Base-by-base conservation (phyloP, 2,888 invertebrate genomes). In the Prosapia bicincta region DNA sequence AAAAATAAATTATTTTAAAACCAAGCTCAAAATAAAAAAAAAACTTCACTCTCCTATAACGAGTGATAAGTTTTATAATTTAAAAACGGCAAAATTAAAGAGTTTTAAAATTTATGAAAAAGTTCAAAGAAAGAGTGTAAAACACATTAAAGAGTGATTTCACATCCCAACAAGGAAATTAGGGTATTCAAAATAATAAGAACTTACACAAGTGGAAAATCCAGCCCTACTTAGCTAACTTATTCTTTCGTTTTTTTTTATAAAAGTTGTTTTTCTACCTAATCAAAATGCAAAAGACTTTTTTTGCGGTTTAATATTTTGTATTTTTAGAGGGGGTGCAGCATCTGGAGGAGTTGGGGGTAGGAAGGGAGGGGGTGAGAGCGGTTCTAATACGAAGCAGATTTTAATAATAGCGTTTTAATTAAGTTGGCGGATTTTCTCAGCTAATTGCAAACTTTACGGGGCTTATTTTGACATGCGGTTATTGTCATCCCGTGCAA, bases 241-340 rank as follows among this genome's bases (percentile, higher is more conserved):
- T 74, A 43, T 43, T 74, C 65, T 54, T 69, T 65, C 74, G 74
- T 74, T 65, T 69, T 74, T 66, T 24, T 28, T 68, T 69, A 76
- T 77, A 72, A 79, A 79, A 79, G 77, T 79, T 78, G 78, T 80
- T 80, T 78, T 79, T 79, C 78, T 78, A 78, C 80, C 80, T 80
- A 80, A 80, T 80, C 80, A 80, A 80, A 80, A 80, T 80, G 80
- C 80, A 78, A 80, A 80, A 80, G 74, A 79, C 79, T 78, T 79
- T 78, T 78, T 79, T 79, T 77, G 76, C 75, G 79, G 78, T 79
- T 79, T 80, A 80, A 80, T 79, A 79, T 80, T 80, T 80, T 78
- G 76, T 78, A 43, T 70, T 43, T 70, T 70, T 70, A 65, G 72
- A 68, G 68, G 70, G 26, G 23, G 71, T 32, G 69, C 15, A 23